Evolutionary conservation across 1,140 invertebrate species (phyloP).

Genomic region (Galleria mellonella): DNA sequence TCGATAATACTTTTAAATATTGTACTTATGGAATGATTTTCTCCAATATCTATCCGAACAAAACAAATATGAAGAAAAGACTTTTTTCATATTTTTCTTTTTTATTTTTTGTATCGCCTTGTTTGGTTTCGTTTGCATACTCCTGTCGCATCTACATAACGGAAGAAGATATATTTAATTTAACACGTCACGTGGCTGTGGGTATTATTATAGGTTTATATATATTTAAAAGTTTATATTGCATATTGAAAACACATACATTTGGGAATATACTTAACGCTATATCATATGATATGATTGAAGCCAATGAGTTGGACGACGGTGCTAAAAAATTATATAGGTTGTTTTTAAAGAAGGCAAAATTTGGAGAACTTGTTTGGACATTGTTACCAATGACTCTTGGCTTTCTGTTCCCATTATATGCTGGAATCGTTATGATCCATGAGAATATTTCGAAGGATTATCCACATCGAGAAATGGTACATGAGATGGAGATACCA

Average conservation of each 20-base stretch:
- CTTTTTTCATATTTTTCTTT: slow-evolving; percentile 12
- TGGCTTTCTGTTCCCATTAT: neutral
- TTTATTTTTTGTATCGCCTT: too few species aligned
- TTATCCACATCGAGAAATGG: neutral
- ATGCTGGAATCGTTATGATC: neutral
- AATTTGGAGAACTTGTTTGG: neutral
- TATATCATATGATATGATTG: too few species aligned
- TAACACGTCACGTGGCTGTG: too few species aligned
- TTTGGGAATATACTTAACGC: too few species aligned
- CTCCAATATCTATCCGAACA: slow-evolving; percentile 42
- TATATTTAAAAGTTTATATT: too few species aligned
- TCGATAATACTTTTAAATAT: slow-evolving; percentile 45
- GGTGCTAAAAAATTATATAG: too few species aligned
- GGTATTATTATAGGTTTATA: too few species aligned
- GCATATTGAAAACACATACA: too few species aligned
- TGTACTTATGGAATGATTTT: slow-evolving; percentile 43
- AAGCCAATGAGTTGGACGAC: too few species aligned
- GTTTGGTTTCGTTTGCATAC: too few species aligned
- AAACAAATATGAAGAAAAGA: slow-evolving; percentile 19
- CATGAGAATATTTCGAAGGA: neutral
- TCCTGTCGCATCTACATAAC: too few species aligned
- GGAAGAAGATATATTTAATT: too few species aligned
- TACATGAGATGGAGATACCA: neutral
- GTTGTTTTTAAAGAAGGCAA: neutral
- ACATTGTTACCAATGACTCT: neutral